Conservation (phyloP, 2,113 vertebrate genomes). For the Rhinichthys klamathensis region DNA sequence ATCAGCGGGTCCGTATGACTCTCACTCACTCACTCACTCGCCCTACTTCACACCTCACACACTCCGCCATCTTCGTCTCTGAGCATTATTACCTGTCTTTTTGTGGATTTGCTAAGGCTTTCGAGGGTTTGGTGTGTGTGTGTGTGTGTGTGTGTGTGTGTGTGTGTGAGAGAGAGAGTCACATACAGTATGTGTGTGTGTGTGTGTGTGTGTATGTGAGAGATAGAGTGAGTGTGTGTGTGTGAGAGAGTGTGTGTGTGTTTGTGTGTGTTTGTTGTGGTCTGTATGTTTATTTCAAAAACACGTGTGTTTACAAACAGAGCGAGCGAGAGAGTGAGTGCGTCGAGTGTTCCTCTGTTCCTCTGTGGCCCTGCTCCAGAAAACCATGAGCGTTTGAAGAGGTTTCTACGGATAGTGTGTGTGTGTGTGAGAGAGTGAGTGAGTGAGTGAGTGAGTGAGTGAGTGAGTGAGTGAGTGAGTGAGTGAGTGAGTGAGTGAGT, state of each 20-base stretch:
- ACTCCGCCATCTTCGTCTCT: neutral
- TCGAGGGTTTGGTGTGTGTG: neutral
- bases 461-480: too few species aligned
- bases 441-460: too few species aligned
- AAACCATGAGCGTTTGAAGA: too few species aligned
- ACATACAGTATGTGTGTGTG: neutral
- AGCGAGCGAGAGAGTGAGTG: neutral
- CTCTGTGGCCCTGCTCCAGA: neutral
- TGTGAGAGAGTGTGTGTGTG: neutral
- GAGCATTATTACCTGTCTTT: neutral
- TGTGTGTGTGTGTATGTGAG: neutral
- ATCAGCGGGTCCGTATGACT: slow-evolving; percentile 31
- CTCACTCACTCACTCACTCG: neutral
- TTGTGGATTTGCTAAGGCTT: neutral
- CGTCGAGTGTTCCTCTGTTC: neutral
- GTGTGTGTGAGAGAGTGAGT: too few species aligned
- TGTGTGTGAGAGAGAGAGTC: neutral
- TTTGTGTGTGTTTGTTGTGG: neutral
- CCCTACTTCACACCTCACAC: neutral
- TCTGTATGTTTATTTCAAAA: neutral
- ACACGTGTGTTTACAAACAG: neutral
- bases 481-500: too few species aligned
- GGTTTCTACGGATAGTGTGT: too few species aligned
- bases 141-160: neutral
- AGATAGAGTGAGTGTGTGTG: neutral